Evolutionary conservation across 2,888 invertebrate genomes (phyloP).

Genomic region (Tipula vernalis): DNA sequence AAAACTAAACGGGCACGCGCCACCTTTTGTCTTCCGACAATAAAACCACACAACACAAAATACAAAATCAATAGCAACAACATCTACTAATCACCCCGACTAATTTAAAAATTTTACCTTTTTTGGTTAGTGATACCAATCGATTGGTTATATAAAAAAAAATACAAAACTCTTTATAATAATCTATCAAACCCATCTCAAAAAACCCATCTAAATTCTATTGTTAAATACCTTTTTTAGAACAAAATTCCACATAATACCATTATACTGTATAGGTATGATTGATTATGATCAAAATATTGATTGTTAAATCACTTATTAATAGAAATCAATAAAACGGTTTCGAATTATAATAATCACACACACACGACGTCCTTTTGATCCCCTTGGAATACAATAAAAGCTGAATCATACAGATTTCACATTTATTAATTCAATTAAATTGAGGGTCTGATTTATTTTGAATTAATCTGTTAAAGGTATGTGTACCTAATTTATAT

Average conservation of each 20-base stretch:
- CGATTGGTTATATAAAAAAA: background rate
- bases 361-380: background rate
- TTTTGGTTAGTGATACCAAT: background rate
- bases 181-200: conserved; percentile 4
- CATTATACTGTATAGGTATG: background rate
- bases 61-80: background rate
- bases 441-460: conserved; percentile 4
- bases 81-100: background rate
- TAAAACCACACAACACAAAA: background rate
- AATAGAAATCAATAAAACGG: background rate
- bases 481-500: background rate
- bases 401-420: background rate
- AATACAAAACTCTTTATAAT: background rate
- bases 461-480: background rate
- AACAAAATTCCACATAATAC: background rate
- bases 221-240: background rate
- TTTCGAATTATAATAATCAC: background rate
- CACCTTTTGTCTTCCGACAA: background rate
- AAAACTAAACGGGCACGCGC: background rate
- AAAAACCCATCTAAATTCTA: background rate
- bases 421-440: background rate
- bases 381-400: background rate
- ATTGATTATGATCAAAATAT: background rate
- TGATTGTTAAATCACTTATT: background rate
- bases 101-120: background rate